These are phyloP conservation scores for Lacanobia wlatinum DNA, from an alignment of 2,888 invertebrate species.

Conservation along the genomic window DNA sequence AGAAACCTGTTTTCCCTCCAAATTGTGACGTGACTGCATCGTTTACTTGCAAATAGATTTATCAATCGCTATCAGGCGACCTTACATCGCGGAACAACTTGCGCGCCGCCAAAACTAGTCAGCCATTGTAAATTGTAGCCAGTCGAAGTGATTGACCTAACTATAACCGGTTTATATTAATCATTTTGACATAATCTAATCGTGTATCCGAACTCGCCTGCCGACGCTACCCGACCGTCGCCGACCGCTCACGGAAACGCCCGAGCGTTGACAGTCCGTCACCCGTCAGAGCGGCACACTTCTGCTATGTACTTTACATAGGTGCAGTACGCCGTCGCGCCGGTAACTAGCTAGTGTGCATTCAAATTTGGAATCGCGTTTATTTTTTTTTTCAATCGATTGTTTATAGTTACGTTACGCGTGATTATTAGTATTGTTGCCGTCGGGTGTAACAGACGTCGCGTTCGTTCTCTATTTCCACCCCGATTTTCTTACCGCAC, in stretches of 20 bases:
- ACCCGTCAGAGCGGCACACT: conserved; percentile 87
- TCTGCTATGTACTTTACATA: conserved; percentile 86
- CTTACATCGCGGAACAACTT: conserved; percentile 71
- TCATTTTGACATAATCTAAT: conserved; percentile 85
- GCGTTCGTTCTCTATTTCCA: conserved; percentile 70
- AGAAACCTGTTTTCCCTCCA: conserved; percentile 36
- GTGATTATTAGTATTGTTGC: conserved; percentile 70
- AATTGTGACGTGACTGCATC: conserved; percentile 33
- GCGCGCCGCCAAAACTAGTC: conserved; percentile 70
- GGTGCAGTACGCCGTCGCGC: conserved; percentile 84
- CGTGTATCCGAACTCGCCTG: conserved; percentile 71
- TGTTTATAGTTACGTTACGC: conserved; percentile 73
- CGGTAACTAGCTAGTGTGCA: conserved; percentile 80
- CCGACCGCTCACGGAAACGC: conserved; percentile 76
- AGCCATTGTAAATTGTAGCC: conserved; percentile 58
- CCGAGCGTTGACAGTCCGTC: conserved; percentile 88
- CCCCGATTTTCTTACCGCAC: conserved; percentile 78
- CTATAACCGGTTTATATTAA: conserved; percentile 83
- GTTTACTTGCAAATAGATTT: conserved; percentile 40
- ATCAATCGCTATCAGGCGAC: conserved; percentile 65
- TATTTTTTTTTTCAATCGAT: conserved; percentile 74
- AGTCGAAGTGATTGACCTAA: conserved; percentile 83
- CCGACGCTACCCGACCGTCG: conserved; percentile 65
- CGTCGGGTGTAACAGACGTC: conserved; percentile 73
- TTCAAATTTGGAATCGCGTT: conserved; percentile 77